Evolutionary conservation across 2,113 vertebrate species (phyloP).

Genomic region (Nothoprocta perdicaria): DNA sequence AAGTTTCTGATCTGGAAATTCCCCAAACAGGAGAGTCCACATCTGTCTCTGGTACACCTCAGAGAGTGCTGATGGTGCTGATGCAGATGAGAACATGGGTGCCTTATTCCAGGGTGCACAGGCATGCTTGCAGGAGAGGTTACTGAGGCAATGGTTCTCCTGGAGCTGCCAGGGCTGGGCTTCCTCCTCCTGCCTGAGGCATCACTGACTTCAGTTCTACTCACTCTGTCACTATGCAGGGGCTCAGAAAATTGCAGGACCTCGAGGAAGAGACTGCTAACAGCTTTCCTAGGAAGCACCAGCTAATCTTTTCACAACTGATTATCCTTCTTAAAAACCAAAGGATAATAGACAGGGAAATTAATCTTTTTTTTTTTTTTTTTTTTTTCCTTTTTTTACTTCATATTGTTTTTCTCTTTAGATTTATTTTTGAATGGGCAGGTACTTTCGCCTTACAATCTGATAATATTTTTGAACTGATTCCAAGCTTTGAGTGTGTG

Average conservation of each 20-base stretch:
- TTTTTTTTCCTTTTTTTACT: neutral
- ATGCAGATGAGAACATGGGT: neutral
- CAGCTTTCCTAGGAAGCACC: neutral
- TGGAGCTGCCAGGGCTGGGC: neutral
- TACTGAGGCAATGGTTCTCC: neutral
- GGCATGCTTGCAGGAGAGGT: too few relatives aligned
- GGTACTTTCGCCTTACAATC: neutral
- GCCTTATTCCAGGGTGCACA: neutral
- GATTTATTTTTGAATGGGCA: neutral
- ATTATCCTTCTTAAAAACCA: neutral
- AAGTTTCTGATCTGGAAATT: neutral
- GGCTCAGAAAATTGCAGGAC: neutral
- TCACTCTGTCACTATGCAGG: neutral
- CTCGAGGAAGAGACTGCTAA: neutral
- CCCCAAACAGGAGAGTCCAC: neutral
- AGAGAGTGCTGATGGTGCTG: neutral
- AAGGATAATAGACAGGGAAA: neutral
- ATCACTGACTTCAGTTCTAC: neutral
- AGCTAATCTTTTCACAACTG: neutral
- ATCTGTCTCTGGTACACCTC: neutral
- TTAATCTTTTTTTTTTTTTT: neutral
- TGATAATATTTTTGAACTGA: neutral
- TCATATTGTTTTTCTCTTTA: neutral
- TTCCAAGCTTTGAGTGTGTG: neutral
- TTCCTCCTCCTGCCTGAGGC: neutral